Conservation (phyloP, 1,140 invertebrate species). For the Dendroctonus ponderosae region DNA sequence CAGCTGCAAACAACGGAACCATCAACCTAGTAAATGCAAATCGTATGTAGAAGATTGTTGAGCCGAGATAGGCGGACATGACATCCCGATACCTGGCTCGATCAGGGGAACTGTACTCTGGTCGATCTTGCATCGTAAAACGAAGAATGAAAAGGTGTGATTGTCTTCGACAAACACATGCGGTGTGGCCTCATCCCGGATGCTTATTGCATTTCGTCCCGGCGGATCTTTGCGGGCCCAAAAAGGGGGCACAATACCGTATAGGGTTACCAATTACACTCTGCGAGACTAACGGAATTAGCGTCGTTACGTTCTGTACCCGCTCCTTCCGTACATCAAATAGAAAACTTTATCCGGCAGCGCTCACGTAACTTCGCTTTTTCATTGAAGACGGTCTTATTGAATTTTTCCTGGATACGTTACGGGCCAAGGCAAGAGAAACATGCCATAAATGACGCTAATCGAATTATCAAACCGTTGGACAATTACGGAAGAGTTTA, state of each 20-base stretch:
- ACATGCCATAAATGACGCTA: too few relatives aligned
- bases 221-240: conserved; percentile 4
- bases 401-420: conserved; percentile 15
- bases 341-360: conserved; percentile 23
- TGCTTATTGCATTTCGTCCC: conserved; percentile 26
- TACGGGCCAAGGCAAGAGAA: neutral
- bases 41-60: too few relatives aligned
- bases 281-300: conserved; percentile 30
- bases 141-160: too few relatives aligned
- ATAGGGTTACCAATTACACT: conserved; percentile 34
- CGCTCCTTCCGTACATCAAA: conserved; percentile 22
- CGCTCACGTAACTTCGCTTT: conserved; percentile 22
- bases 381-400: conserved; percentile 9
- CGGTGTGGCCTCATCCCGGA: conserved; percentile 3
- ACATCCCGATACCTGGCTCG: too few relatives aligned
- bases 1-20: too few relatives aligned
- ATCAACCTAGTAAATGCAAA: too few relatives aligned
- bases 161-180: too few relatives aligned
- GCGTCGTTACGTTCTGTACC: conserved; percentile 26
- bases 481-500: too few relatives aligned
- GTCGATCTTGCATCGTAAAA: too few relatives aligned
- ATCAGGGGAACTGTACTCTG: too few relatives aligned
- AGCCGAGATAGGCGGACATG: too few relatives aligned
- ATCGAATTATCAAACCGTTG: too few relatives aligned
- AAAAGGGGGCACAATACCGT: conserved; percentile 27